Evolutionary conservation across 1,140 invertebrate genomes (phyloP).

Genomic region (Drusus annulatus): DNA sequence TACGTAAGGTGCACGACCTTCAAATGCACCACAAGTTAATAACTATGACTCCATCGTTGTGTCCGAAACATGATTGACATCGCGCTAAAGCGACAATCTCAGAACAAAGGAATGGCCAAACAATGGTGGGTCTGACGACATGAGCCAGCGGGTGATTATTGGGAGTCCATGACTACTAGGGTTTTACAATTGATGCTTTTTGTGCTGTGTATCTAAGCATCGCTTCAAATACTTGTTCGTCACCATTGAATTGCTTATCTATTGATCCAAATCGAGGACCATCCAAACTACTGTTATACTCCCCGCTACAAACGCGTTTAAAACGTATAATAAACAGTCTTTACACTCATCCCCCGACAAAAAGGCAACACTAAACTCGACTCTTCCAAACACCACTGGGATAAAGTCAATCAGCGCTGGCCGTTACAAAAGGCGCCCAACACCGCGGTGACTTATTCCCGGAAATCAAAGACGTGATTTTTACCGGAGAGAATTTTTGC

Average conservation of each 20-base stretch:
- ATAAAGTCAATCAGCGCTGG: slow-evolving; percentile 52
- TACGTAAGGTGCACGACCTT: background rate
- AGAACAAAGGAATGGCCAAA: slow-evolving; percentile 19
- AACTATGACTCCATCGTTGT: too few relatives aligned
- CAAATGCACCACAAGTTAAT: background rate
- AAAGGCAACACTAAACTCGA: background rate
- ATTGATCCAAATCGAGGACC: background rate
- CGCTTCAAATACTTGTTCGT: slow-evolving; percentile 14
- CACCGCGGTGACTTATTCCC: slow-evolving; percentile 46
- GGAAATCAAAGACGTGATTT: slow-evolving; percentile 37
- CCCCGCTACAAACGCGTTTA: too few relatives aligned
- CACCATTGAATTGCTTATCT: slow-evolving; percentile 3
- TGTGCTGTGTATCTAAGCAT: slow-evolving; percentile 16
- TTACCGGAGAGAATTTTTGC: slow-evolving; percentile 4
- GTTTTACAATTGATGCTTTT: slow-evolving; percentile 33
- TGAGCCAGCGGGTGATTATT: slow-evolving; percentile 44
- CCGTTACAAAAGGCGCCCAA: slow-evolving; percentile 44
- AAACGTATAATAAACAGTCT: too few relatives aligned
- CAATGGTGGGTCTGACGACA: slow-evolving; percentile 3
- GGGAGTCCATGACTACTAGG: slow-evolving; percentile 37
- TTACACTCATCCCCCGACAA: background rate
- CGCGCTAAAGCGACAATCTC: slow-evolving; percentile 25
- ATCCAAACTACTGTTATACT: too few relatives aligned
- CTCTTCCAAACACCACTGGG: background rate
- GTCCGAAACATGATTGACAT: slow-evolving; percentile 39